Base-by-base conservation (phyloP, 2,888 invertebrate genomes). In the Clistopyga incitator region DNA sequence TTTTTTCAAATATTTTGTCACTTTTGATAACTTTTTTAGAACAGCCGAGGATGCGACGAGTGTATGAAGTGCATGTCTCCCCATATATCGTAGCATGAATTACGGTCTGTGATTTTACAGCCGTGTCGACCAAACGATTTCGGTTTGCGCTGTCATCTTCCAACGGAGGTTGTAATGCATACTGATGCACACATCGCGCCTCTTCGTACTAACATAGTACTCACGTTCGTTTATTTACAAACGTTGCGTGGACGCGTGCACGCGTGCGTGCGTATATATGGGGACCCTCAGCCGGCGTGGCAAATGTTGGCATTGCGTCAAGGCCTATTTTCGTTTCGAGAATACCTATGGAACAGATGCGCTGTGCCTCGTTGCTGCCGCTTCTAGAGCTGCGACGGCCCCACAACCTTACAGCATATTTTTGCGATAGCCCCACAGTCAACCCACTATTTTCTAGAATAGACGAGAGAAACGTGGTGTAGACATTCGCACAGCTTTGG, bases 281-380 rank as follows among this genome's bases (percentile, higher is more conserved):
- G 64, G 83, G 78, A 83, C 81, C 81, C 78, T 67, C 78, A 80
- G 76, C 74, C 74, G 72, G 72, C 78, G 76, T 88, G 78, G 87
- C 88, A 86, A 86, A 87, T 81, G 85, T 86, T 90, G 90, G 90
- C 90, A 88, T 72, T 82, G 88, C 87, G 86, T 89, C 90, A 90
- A 90, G 59, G 82, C 86, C 87, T 91, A 91, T 90, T 90, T 90
- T 90, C 86, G 90, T 86, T 78, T 70, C 74, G 82, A 67, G 86
- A 82, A 86, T 83, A 84, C 82, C 84, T 84, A 79, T 68, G 34
- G 85, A 84, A 84, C 84, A 87, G 84, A 87, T 87, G 85, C 67
- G 23, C 84, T 81, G 56, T 64, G 77, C 77, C 54, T 77, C 72
- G 59, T 29, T 47, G 25, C 25, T 45, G 61, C 61, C 29, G 42